Conservation (phyloP, 1,140 invertebrate species). For the Lanistes nyassanus region DNA sequence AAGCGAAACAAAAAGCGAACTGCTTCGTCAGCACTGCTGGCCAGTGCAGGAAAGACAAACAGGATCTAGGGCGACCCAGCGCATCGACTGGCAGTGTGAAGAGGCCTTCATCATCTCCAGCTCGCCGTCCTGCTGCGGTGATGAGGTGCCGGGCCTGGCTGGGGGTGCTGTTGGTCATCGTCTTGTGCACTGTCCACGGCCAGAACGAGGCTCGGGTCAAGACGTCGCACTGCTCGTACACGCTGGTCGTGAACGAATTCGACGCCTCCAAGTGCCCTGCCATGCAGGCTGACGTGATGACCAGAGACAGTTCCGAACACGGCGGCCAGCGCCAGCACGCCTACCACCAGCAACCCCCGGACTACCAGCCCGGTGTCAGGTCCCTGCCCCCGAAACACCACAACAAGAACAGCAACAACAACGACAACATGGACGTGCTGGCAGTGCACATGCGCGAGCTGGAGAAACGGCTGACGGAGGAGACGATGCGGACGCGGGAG, state of each 20-base stretch:
- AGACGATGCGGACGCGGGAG: slow-evolving; percentile 47
- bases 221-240: slow-evolving; percentile 49
- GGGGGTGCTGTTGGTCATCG: neutral
- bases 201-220: slow-evolving; percentile 24
- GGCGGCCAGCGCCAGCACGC: slow-evolving; percentile 10
- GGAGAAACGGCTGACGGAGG: slow-evolving; percentile 49
- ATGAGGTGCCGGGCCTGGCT: slow-evolving; percentile 1
- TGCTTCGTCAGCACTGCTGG: too few species aligned
- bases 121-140: neutral
- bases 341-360: neutral
- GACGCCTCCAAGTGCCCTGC: slow-evolving; percentile 48
- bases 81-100: too few species aligned
- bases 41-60: too few species aligned
- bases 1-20: too few species aligned
- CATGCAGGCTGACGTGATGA: slow-evolving; percentile 29
- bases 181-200: neutral
- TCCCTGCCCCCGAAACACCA: neutral
- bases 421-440: neutral
- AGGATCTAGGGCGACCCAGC: too few species aligned
- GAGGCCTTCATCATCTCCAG: neutral
- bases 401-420: slow-evolving; percentile 5
- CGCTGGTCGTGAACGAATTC: slow-evolving; percentile 58
- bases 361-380: neutral
- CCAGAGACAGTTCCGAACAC: neutral
- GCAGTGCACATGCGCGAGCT: slow-evolving; percentile 43